phyloP scores from a whole-genome alignment of 2,113 vertebrate genomes.

The Dasyprocta punctata region DNA sequence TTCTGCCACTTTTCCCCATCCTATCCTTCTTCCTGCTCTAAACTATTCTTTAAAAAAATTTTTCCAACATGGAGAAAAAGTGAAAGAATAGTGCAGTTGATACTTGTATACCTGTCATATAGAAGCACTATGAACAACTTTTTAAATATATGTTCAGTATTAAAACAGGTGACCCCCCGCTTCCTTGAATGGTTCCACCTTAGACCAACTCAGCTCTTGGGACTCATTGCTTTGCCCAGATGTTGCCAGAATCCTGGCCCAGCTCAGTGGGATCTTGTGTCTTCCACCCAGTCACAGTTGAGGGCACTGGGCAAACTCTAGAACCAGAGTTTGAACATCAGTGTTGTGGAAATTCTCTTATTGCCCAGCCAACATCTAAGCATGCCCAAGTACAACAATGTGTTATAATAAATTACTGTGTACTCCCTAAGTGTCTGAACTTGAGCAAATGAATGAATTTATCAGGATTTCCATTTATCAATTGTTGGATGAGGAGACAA shows the following conservation, averaged over 20 bases:
- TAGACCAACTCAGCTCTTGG: not conserved
- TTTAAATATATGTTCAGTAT: not conserved
- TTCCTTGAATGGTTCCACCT: not conserved
- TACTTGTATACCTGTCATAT: not conserved
- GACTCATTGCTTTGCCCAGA: not conserved
- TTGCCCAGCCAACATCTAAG: not conserved
- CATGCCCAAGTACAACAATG: not conserved
- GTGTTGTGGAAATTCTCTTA: not conserved
- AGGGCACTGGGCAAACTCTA: not conserved
- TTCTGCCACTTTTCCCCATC: not conserved
- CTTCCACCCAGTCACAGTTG: accelerated
- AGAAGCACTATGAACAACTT: not conserved
- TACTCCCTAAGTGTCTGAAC: not conserved
- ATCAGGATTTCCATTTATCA: not conserved
- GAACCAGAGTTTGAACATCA: not conserved
- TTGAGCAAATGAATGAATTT: not conserved
- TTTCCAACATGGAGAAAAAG: not conserved
- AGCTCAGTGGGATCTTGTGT: not conserved
- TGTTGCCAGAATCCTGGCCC: not conserved
- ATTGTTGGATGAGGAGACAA: not conserved
- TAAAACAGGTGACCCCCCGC: not conserved
- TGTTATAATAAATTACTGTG: not conserved
- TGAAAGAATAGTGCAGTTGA: not conserved
- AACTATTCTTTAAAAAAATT: not conserved
- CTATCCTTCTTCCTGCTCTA: not conserved